Percentiles rank a stretch among this genome's conserved stretches.
Conservation (phyloP, 2,888 invertebrate species). For the Cheilosia grossa region DNA sequence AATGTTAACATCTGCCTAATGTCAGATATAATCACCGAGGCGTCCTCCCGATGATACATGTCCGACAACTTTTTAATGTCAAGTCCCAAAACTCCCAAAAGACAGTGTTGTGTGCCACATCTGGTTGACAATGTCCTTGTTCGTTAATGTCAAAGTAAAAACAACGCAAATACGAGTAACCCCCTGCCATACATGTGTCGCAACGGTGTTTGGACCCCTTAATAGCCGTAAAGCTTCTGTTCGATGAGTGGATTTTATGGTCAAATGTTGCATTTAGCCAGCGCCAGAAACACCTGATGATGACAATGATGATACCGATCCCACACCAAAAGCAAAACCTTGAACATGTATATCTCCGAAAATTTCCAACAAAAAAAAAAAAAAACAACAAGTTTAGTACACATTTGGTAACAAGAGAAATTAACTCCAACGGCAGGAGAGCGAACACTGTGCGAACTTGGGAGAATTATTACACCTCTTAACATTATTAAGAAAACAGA, state of each 20-base stretch:
- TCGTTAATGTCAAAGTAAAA: conserved; percentile 40
- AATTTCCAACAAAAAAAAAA: neutral
- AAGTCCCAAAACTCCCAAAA: conserved; percentile 73
- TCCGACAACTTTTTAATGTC: conserved; percentile 71
- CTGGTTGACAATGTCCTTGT: conserved; percentile 55
- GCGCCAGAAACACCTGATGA: conserved; percentile 75
- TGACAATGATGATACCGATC: conserved; percentile 56
- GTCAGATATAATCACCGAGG: conserved; percentile 57
- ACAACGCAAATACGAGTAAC: conserved; percentile 76
- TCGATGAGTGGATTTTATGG: conserved; percentile 76
- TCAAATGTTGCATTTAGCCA: conserved; percentile 75
- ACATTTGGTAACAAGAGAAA: conserved; percentile 54
- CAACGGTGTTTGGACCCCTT: conserved; percentile 71
- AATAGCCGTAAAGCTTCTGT: conserved; percentile 76
- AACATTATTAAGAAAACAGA: conserved; percentile 59
- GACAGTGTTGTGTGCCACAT: conserved; percentile 49
- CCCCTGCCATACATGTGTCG: conserved; percentile 38
- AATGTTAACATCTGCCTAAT: conserved; percentile 63
- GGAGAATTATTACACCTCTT: conserved; percentile 71
- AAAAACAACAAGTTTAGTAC: conserved; percentile 19
- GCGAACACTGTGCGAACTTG: conserved; percentile 31
- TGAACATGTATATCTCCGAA: conserved; percentile 24
- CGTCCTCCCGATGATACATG: conserved; percentile 64
- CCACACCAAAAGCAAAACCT: conserved; percentile 29
- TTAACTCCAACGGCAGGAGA: conserved; percentile 40